Evolutionary conservation across 1,140 invertebrate species (phyloP).

Genomic region (Catajapyx aquilonaris): DNA sequence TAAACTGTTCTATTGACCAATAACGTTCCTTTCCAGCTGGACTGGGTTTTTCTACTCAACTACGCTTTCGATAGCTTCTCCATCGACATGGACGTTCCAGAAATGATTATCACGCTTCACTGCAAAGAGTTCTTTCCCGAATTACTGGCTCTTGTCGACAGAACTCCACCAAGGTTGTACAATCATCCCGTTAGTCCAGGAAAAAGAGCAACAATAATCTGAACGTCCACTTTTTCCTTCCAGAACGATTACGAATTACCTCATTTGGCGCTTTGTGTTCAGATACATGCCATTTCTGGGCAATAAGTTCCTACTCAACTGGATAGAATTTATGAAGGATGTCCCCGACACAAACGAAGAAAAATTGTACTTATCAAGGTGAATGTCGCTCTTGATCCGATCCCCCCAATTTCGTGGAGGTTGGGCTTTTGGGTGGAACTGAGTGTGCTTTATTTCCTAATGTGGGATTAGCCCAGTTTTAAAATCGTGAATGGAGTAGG

Average conservation of each 20-base stretch:
- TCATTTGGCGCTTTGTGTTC: slow-evolving; percentile 31
- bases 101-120: slow-evolving; percentile 24
- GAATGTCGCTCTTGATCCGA: too few relatives aligned
- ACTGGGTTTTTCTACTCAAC: slow-evolving; percentile 10
- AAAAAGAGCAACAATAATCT: neutral
- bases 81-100: slow-evolving; percentile 8
- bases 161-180: slow-evolving; percentile 17
- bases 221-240: slow-evolving; percentile 3
- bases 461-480: too few relatives aligned
- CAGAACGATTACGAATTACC: slow-evolving; percentile 27
- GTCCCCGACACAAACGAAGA: slow-evolving; percentile 19
- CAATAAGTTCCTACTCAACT: slow-evolving; percentile 23
- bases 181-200: neutral
- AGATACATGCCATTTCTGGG: slow-evolving; percentile 28
- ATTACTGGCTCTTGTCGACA: slow-evolving; percentile 20
- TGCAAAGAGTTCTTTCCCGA: slow-evolving; percentile 25
- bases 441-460: too few relatives aligned
- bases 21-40: slow-evolving; percentile 8
- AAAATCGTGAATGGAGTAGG: too few relatives aligned
- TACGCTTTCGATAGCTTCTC: slow-evolving; percentile 9
- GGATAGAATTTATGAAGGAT: slow-evolving; percentile 20
- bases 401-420: too few relatives aligned
- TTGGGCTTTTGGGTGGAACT: too few relatives aligned
- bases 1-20: too few relatives aligned
- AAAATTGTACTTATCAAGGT: slow-evolving; percentile 17